Evolutionary conservation across 2,888 invertebrate species (phyloP).

Genomic region (Macrosiphum euphorbiae): DNA sequence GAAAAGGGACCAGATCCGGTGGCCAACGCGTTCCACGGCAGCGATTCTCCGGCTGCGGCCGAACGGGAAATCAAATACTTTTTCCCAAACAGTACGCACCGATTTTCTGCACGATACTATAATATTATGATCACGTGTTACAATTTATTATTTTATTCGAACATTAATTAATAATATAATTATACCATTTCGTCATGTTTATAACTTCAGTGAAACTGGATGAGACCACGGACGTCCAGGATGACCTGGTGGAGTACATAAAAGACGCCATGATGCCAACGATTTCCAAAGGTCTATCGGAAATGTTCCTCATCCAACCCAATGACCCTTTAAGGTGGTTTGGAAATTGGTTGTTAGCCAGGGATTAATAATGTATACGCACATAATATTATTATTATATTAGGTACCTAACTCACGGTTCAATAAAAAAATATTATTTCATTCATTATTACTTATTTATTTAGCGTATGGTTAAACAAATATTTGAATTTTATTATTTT

Average conservation of each 20-base stretch:
- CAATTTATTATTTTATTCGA: not conserved
- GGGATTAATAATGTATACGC: not conserved
- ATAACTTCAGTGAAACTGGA: not conserved
- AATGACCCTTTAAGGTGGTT: slow-evolving; percentile 50
- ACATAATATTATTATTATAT: no score
- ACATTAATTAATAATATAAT: not conserved
- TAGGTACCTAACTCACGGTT: not conserved
- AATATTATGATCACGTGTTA: not conserved
- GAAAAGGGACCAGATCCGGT: not conserved
- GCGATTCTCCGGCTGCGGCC: not conserved
- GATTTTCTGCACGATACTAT: not conserved
- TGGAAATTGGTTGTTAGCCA: slow-evolving; percentile 47
- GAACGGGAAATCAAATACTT: slow-evolving; percentile 46
- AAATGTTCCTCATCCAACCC: slow-evolving; percentile 20
- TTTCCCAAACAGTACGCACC: slow-evolving; percentile 36
- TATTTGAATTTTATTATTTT: not conserved
- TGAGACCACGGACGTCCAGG: not conserved
- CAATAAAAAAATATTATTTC: not conserved
- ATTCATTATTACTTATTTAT: not conserved
- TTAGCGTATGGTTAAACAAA: no score
- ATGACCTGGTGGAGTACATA: not conserved
- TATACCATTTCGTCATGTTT: not conserved
- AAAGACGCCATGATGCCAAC: slow-evolving; percentile 38
- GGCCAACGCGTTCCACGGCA: slow-evolving; percentile 53
- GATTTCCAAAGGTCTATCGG: slow-evolving; percentile 21